Evolutionary conservation across 2,113 vertebrate species (phyloP), one percentile per base, ranked within the genome.

Genomic region (Tetrao urogallus): DNA sequence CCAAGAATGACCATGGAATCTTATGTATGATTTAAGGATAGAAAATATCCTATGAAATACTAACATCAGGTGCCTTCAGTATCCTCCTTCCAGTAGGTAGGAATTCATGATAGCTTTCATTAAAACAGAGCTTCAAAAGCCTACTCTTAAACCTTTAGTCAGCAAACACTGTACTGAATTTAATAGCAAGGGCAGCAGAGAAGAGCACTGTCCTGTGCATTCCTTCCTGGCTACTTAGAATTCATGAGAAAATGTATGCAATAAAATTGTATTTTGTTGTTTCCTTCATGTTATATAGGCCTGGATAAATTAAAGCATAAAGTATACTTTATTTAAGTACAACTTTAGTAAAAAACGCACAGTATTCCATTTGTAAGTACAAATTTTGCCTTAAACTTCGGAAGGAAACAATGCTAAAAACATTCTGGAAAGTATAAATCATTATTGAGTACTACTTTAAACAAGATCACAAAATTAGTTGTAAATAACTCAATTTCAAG

Each of bases 391-490:
- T 72, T 86, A 71, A 90, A 36, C 6, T 10, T 7, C 71, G 43
- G n/a, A 91, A 65, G 15, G 71, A 93, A 92, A 48, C 21, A 65
- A 36, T 43, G 80, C 52, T 82, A 63, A 69, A 82, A 82, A 16
- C 5, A 54, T 75, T 86, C 76, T 22, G 48, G 36, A 82, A 50
- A 6, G 24, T 71, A 19, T 25, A 86, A 52, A 58, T 80, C 86
- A 77, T 74, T 61, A 38, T 16, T 50, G 18, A 5, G 4, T 71
- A 63, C 8, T 6, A 50, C 13, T 54, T 8, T 14, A 28, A 20
- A 20, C 4, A 58, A 43, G 66, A 79, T 42, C 54, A 70, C n/a
- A 24, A 11, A 13, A 75, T n/a, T 38, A 72, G 50, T 8, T 80
- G 57, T 45, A 88, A 90, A 38, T 36, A 86, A 84, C 20, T 75